phyloP scores from a whole-genome alignment of 2,888 invertebrate genomes.

The Dynastes grantii region DNA sequence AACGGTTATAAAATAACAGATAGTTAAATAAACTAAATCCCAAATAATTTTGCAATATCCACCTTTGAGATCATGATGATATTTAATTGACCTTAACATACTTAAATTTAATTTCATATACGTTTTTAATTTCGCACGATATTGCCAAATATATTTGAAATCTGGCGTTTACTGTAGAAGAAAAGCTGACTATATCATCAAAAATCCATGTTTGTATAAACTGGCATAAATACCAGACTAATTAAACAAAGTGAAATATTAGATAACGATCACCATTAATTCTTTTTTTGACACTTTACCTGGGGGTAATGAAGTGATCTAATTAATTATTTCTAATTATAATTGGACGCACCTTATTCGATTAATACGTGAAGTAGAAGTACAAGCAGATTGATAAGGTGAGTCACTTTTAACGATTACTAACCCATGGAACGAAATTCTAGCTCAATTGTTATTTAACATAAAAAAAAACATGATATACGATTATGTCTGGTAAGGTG shows the following conservation, averaged over 20 bases:
- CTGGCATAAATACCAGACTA: neutral
- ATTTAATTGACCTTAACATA: no score
- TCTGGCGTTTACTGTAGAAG: no score
- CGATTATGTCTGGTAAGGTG: slow-evolving; percentile 30
- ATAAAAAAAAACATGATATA: slow-evolving; percentile 15
- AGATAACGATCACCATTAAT: neutral
- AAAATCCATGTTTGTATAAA: no score
- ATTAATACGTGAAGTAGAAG: neutral
- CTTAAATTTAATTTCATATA: no score
- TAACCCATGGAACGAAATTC: neutral
- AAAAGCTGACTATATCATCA: no score
- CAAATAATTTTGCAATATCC: no score
- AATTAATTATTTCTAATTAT: slow-evolving; percentile 6
- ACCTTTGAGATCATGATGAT: no score
- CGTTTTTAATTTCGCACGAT: no score
- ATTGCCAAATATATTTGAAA: no score
- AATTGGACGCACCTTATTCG: slow-evolving; percentile 11
- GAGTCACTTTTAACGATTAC: slow-evolving; percentile 1
- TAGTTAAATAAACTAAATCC: no score
- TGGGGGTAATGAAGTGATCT: neutral
- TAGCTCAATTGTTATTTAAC: neutral
- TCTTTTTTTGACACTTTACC: neutral
- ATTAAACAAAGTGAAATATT: neutral
- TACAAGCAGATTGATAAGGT: slow-evolving; percentile 3
- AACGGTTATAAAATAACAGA: no score